Conservation (phyloP, 2,113 vertebrate genomes). For the Pogonocichla stellata region DNA sequence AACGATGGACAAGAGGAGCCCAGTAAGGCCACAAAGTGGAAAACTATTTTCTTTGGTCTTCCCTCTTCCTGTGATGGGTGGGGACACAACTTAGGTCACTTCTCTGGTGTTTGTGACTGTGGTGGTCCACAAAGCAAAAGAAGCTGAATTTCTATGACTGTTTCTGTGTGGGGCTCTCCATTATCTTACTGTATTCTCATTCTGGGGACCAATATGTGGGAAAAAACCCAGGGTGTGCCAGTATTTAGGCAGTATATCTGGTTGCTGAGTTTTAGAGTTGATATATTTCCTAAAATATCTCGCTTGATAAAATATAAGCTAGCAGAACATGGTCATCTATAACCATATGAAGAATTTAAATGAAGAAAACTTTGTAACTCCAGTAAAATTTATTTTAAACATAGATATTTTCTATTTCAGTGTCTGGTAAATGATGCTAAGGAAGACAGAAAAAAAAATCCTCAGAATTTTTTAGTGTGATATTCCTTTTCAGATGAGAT, state of each 20-base stretch:
- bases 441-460: neutral
- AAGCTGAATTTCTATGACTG: neutral
- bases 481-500: neutral
- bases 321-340: neutral
- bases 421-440: neutral
- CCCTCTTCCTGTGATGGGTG: neutral
- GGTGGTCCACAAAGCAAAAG: neutral
- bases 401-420: neutral
- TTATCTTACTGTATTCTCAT: neutral
- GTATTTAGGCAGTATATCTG: neutral
- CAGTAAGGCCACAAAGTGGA: neutral
- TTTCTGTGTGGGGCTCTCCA: neutral
- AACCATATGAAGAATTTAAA: neutral
- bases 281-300: neutral
- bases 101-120: neutral
- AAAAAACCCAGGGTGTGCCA: neutral
- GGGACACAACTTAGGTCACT: neutral
- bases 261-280: neutral
- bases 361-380: neutral
- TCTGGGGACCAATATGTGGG: accelerated
- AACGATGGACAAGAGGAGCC: accelerated
- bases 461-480: neutral
- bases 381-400: neutral
- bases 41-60: neutral
- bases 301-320: neutral